phyloP scores from a whole-genome alignment of 2,113 vertebrate species.

The Panthera uncia region DNA sequence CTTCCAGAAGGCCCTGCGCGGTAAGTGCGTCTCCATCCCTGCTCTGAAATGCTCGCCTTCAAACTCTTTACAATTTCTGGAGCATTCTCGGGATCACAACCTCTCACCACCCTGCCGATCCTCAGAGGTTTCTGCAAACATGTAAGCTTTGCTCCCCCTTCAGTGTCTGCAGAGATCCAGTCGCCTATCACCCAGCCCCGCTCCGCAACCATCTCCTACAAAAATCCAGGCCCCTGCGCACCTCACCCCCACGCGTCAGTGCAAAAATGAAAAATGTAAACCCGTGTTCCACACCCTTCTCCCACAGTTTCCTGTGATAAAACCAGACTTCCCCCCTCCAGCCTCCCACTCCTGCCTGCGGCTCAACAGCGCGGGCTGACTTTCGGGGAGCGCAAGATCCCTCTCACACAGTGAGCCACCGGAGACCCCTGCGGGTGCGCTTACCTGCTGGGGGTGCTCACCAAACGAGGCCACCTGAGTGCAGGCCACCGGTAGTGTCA shows the following conservation, averaged over 20 bases:
- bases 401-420: neutral
- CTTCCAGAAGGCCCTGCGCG: neutral
- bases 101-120: neutral
- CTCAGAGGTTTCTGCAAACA: neutral
- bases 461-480: neutral
- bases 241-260: neutral
- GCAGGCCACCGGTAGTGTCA: neutral
- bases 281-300: conserved; percentile 1
- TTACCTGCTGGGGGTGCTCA: conserved; percentile 41
- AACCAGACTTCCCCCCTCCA: neutral
- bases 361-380: neutral
- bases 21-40: neutral
- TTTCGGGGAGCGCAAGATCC: neutral
- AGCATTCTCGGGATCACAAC: neutral
- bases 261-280: neutral
- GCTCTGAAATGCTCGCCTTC: neutral
- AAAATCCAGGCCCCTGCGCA: neutral
- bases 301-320: conserved; percentile 62
- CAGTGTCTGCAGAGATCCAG: neutral
- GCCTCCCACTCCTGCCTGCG: neutral
- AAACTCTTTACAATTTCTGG: neutral
- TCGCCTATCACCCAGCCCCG: neutral
- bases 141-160: neutral
- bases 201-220: neutral
- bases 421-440: neutral